Base-by-base conservation (phyloP, 2,113 vertebrate species). In the Urocynchramus pylzowi region DNA sequence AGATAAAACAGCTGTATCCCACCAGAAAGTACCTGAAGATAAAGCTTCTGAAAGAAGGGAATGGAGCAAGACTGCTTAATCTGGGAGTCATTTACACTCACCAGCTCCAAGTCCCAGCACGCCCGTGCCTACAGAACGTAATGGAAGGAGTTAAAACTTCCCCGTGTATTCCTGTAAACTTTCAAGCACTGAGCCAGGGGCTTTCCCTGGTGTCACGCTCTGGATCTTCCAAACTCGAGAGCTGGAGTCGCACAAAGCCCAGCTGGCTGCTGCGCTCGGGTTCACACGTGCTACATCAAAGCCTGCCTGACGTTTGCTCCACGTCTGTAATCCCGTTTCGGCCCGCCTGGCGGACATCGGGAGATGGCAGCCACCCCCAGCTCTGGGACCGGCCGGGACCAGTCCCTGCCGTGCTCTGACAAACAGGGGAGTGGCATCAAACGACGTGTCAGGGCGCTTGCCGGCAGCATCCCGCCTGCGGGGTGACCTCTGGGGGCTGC, bases 261-360 rank as follows among this genome's bases (percentile, higher is more conserved):
- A 93, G 83, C 90, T 83, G 92, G n/a, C 71, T 2, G 15, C 79
- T 30, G 30, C 1, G 0, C 57, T 10, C 19, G 50, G 45, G 65
- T 50, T 31, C 61, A 47, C 71, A 74, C 7, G 18, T 28, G 84
- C 70, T 71, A 73, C 70, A 83, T 81, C 86, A 96, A 88, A 86
- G 85, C 54, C 86, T 42, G n/a, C 45, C 27, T 73, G 85, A 76
- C 0, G 0, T 76, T 53, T 27, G 5, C 39, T 57, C 15, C 14
- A 13, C 1, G 24, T 30, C 65, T 86, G 63, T 31, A 77, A 92
- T 90, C 59, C 67, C 1, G 0, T 44, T 68, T 54, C 1, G 1
- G n/a, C 41, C 57, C 0, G 54, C 56, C 52, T 52, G 90, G 87
- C 0, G 0, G 75, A 45, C 67, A 45, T 12, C 0, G 0, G 90